Evolutionary conservation across 1,140 invertebrate species (phyloP).

Genomic region (Xylocopa sonorina): DNA sequence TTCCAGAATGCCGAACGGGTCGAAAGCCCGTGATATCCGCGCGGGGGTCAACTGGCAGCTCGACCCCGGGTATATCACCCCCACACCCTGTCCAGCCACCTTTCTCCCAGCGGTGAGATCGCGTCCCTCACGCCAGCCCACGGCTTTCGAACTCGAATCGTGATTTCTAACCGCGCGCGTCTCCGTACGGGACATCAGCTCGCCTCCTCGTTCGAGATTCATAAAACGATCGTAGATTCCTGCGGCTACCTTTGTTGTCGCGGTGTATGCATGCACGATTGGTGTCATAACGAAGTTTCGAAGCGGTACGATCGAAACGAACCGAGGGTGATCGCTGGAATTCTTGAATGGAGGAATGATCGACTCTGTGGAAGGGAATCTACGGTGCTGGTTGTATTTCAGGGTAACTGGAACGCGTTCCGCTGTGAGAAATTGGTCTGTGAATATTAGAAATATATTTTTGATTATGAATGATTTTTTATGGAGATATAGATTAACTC

Average conservation of each 20-base stretch:
- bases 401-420: neutral
- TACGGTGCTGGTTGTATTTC: neutral
- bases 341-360: neutral
- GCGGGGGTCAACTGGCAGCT: conserved; percentile 60
- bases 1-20: conserved; percentile 74
- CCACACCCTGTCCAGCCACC: neutral
- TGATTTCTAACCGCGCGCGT: conserved; percentile 74
- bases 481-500: no score
- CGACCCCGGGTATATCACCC: conserved; percentile 20
- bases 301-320: neutral
- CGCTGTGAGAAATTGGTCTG: neutral
- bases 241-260: neutral
- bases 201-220: conserved; percentile 63
- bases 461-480: no score
- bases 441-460: no score
- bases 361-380: neutral
- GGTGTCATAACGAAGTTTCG: conserved; percentile 29
- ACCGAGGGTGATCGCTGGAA: neutral
- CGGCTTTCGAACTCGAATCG: conserved; percentile 74
- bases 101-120: conserved; percentile 16
- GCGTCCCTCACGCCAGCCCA: conserved; percentile 34
- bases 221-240: conserved; percentile 63
- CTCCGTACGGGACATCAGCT: conserved; percentile 63
- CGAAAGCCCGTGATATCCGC: conserved; percentile 64
- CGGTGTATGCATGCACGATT: conserved; percentile 44